Conservation (phyloP, 1,140 invertebrate genomes). For the Heliconius nattereri region DNA sequence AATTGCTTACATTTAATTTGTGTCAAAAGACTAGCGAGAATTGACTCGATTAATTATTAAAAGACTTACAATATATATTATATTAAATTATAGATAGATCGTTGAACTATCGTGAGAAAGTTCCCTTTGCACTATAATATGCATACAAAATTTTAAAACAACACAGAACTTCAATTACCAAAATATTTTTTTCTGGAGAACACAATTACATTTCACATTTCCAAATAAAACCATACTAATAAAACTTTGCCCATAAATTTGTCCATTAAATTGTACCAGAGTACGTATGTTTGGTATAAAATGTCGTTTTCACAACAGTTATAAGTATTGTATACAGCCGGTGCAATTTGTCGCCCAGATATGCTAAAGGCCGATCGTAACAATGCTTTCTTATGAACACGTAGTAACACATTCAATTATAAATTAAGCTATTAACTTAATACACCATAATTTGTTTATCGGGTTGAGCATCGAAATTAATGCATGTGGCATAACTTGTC, state of each 20-base stretch:
- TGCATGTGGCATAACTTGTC: conserved; percentile 79
- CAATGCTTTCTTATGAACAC: conserved; percentile 72
- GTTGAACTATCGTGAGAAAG: conserved; percentile 38
- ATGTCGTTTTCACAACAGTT: conserved; percentile 47
- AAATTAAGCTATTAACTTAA: conserved; percentile 81
- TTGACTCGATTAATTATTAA: conserved; percentile 49
- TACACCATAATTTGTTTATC: conserved; percentile 81
- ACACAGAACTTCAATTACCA: conserved; percentile 12
- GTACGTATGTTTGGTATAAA: conserved; percentile 50
- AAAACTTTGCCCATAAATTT: conserved; percentile 55
- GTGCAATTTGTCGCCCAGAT: conserved; percentile 69
- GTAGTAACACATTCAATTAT: conserved; percentile 77
- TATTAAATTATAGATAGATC: conserved; percentile 37
- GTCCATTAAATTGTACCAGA: conserved; percentile 46
- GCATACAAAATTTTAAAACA: conserved; percentile 35
- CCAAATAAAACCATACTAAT: conserved; percentile 40
- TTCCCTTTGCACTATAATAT: conserved; percentile 40
- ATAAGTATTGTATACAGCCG: conserved; percentile 47
- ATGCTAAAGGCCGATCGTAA: conserved; percentile 68
- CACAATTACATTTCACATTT: conserved; percentile 30
- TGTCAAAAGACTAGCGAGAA: conserved; percentile 46
- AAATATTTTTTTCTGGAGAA: conserved; percentile 32
- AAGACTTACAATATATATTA: conserved; percentile 25
- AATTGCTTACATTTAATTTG: conserved; percentile 42
- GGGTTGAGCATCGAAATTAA: conserved; percentile 80